Evolutionary conservation across 2,113 vertebrate species (phyloP).

Genomic region (Psilopsiagon aymara): DNA sequence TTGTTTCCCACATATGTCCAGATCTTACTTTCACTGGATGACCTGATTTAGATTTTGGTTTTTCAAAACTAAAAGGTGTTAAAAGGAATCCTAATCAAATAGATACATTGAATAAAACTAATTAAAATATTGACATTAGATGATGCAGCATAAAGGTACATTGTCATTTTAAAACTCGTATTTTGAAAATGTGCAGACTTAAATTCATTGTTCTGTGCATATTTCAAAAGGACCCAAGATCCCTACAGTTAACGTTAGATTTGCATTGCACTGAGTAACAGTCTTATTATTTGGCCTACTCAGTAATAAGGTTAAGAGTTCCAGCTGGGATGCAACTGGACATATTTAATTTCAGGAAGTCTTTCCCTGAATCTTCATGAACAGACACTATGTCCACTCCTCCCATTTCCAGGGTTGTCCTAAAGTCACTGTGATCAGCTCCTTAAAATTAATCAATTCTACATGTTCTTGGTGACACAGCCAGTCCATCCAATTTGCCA

Average conservation of each 20-base stretch:
- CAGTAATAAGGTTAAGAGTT: not conserved
- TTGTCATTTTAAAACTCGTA: not conserved
- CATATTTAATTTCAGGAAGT: not conserved
- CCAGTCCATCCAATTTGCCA: not conserved
- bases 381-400: not conserved
- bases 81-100: not conserved
- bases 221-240: not conserved
- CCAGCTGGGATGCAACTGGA: not conserved
- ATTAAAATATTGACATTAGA: not conserved
- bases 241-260: not conserved
- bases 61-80: not conserved
- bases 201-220: not conserved
- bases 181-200: not conserved
- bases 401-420: not conserved
- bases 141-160: not conserved
- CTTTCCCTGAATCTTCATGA: not conserved
- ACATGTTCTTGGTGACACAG: not conserved
- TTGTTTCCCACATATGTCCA: not conserved
- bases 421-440: not conserved
- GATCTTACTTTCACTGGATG: not conserved
- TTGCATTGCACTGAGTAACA: not conserved
- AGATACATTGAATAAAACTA: not conserved
- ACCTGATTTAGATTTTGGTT: not conserved
- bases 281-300: not conserved
- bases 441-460: not conserved